Conservation (phyloP, 2,113 vertebrate species). For the Podocnemis expansa region DNA sequence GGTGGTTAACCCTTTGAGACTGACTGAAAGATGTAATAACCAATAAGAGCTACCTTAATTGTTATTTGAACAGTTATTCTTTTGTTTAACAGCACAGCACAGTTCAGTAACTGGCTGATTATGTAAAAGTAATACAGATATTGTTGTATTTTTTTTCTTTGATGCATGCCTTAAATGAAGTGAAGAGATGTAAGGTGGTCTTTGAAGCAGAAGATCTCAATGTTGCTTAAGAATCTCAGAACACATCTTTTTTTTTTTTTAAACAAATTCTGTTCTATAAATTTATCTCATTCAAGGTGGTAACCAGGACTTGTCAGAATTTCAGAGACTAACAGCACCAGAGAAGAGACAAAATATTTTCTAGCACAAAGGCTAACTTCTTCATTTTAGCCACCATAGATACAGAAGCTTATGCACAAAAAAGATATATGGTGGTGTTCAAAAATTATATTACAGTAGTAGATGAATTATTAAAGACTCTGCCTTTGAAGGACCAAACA, state of each 20-base stretch:
- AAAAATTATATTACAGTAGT: neutral
- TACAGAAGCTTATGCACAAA: neutral
- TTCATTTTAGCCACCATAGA: neutral
- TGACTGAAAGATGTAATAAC: neutral
- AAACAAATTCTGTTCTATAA: neutral
- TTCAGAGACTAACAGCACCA: neutral
- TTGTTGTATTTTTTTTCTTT: neutral
- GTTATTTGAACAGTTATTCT: neutral
- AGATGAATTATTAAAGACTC: neutral
- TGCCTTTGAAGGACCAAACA: neutral
- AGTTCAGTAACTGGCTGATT: neutral
- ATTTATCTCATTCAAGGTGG: neutral
- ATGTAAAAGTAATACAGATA: neutral
- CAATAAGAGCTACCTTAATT: no score
- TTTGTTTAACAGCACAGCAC: neutral
- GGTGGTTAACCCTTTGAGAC: neutral
- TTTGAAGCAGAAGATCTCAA: neutral
- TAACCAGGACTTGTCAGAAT: neutral
- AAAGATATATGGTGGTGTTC: neutral
- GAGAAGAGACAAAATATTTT: neutral
- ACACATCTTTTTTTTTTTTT: rapidly evolving
- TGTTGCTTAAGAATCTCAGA: neutral
- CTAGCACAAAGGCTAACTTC: neutral
- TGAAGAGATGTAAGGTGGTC: neutral
- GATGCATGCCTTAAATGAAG: neutral